Evolutionary conservation across 2,113 vertebrate genomes (phyloP).

Genomic region (Plestiodon gilberti): DNA sequence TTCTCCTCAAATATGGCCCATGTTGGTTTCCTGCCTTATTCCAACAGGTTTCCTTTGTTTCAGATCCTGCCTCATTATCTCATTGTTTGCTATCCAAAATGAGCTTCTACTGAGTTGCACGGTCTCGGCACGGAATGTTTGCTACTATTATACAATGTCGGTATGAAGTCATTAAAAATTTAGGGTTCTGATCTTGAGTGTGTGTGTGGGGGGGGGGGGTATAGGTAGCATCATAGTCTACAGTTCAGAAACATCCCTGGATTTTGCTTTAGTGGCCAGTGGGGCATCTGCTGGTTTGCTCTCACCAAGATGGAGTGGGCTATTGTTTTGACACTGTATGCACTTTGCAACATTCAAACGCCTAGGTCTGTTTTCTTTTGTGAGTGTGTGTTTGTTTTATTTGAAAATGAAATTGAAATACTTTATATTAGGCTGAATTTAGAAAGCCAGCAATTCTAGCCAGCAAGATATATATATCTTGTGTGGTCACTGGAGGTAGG

Average conservation of each 20-base stretch:
- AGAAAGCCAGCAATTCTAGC: background rate
- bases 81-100: constrained; percentile 16
- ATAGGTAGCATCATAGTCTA: background rate
- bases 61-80: constrained; percentile 18
- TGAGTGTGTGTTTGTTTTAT: constrained; percentile 20
- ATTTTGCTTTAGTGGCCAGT: background rate
- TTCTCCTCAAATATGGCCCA: background rate
- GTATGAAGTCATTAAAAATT: constrained; percentile 3
- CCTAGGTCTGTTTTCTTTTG: background rate
- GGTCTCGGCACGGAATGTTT: background rate
- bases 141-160: background rate
- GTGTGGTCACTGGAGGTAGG: no score
- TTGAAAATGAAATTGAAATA: constrained; percentile 27
- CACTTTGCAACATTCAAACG: background rate
- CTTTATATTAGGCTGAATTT: constrained; percentile 48
- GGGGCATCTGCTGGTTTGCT: background rate
- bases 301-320: background rate
- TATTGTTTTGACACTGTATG: background rate
- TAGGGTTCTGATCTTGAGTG: background rate
- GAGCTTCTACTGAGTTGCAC: background rate
- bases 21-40: constrained; percentile 6
- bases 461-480: no score
- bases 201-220: background rate
- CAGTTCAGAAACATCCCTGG: background rate
- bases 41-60: background rate